Evolutionary conservation across 2,113 vertebrate genomes (phyloP), one percentile per base, ranked within the genome.

Genomic region (Aix galericulata): DNA sequence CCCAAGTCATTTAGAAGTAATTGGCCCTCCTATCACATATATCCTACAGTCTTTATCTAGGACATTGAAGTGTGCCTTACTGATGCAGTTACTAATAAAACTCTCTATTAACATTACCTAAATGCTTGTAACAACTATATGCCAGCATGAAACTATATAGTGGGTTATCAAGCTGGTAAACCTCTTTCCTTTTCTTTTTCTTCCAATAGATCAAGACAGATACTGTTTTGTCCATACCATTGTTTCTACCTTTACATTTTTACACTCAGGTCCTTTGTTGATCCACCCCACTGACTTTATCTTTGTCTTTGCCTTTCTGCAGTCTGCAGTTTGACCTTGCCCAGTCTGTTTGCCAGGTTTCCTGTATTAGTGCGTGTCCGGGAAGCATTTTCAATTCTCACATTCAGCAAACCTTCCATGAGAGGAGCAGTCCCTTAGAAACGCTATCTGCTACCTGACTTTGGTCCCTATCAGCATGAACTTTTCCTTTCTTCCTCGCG

Each of bases 281-380:
- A 78, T 83, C 68, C 82, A 78, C 64, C 82, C 86, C 66, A 88
- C 82, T 72, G 68, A 52, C 82, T 94, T 81, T 46, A 40, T 76
- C 50, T 81, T 77, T 27, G 26, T 83, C 27, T 62, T 40, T 44
- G 13, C 36, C 59, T 74, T 83, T 88, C 86, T 53, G 40, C 75
- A 83, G 29, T 27, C 36, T 80, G 31, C 40, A 81, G 91, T 63
- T 83, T 74, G 68, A 93, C 88, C 86, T 90, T 92, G 76, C 18
- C 86, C 0, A 0, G 46, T 83, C 64, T 86, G 64, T 81, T 81
- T 83, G n/a, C 76, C 63, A 52, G 64, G 55, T n/a, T 21, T 89
- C 34, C 58, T 77, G 63, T 2, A 4, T 63, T 69, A 81, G 20
- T 9, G 25, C 0, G 0, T 0, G 0, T 44, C 0, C 1, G n/a